Base-by-base conservation (phyloP, 2,797 vertebrate genomes). In the Notolepis coatsorum region DNA sequence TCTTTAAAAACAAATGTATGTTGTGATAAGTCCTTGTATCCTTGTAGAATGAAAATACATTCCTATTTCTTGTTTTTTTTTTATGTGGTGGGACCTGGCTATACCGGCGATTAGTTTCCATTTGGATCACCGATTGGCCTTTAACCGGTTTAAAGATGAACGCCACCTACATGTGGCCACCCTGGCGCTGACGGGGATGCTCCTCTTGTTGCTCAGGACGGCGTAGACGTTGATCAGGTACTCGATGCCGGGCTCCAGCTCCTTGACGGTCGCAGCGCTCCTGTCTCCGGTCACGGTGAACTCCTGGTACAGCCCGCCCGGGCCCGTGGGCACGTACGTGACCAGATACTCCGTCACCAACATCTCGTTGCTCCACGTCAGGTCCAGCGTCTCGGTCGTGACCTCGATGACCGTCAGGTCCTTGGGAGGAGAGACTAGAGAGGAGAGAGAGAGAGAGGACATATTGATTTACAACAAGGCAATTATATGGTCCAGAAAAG, bases 141-240 rank as follows among this genome's bases (percentile, higher is more conserved):
- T n/a, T 8, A 61, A 35, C 2, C 6, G 58, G 7, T n/a, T 37
- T 7, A 77, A 61, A 0, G n/a, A 30, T 4, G 1, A 31, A 8
- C 37, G 17, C 4, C 17, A 61, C 49, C 73, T 91, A 99, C 97
- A 89, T 8, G 97, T 99, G 61, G 95, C 93, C 31, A 96, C 94
- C 27, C 95, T 89, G 39, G 94, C 96, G 0, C 93, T 97, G 83
- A 99, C 92, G 0, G 97, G 97, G 24, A 98, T 81, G 17, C 97
- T 99, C 77, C 53, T 95, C 84, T 94, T 94, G 87, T 97, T 95
- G 83, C 92, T 96, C 7, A 99, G 91, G 71, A 98, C 82, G 31
- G 97, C 97, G 1, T 95, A 97, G 27, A 99, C 97, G 0, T 90
- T 95, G 81, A 99, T 95, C 1, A 94, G 90, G 45, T 99, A 99